Evolutionary conservation across 2,888 invertebrate genomes (phyloP).

Genomic region (Heterodera filipjevi): DNA sequence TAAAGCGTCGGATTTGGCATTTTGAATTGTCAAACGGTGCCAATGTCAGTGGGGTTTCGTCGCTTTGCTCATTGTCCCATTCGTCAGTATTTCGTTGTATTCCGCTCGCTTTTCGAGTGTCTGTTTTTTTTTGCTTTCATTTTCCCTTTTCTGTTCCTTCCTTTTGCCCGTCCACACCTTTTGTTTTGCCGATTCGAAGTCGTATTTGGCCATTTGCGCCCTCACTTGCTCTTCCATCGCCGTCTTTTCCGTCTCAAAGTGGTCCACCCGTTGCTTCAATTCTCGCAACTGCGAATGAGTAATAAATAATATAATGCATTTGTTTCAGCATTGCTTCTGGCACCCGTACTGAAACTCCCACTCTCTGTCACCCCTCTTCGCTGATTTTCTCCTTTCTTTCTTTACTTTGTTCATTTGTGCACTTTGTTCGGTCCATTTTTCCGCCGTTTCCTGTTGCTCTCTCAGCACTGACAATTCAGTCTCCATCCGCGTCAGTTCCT

Average conservation of each 20-base stretch:
- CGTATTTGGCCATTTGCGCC: slow-evolving; percentile 42
- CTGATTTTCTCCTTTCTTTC: neutral
- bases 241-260: slow-evolving; percentile 30
- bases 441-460: slow-evolving; percentile 14
- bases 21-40: neutral
- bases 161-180: slow-evolving; percentile 40
- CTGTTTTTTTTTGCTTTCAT: slow-evolving; percentile 11
- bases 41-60: neutral
- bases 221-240: slow-evolving; percentile 38
- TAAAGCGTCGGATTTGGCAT: too few relatives aligned
- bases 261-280: slow-evolving; percentile 31
- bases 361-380: neutral
- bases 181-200: slow-evolving; percentile 47
- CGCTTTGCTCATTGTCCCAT: neutral
- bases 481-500: slow-evolving; percentile 35
- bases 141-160: neutral
- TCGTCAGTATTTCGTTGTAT: slow-evolving; percentile 32
- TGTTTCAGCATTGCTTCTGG: too few relatives aligned
- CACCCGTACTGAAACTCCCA: neutral
- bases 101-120: slow-evolving; percentile 28
- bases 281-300: slow-evolving; percentile 31
- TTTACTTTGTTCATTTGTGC: slow-evolving; percentile 30
- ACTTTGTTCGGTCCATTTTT: slow-evolving; percentile 20
- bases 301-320: neutral
- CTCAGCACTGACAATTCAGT: slow-evolving; percentile 39